phyloP scores from a whole-genome alignment of 2,113 vertebrate species.

The Ictalurus punctatus region DNA sequence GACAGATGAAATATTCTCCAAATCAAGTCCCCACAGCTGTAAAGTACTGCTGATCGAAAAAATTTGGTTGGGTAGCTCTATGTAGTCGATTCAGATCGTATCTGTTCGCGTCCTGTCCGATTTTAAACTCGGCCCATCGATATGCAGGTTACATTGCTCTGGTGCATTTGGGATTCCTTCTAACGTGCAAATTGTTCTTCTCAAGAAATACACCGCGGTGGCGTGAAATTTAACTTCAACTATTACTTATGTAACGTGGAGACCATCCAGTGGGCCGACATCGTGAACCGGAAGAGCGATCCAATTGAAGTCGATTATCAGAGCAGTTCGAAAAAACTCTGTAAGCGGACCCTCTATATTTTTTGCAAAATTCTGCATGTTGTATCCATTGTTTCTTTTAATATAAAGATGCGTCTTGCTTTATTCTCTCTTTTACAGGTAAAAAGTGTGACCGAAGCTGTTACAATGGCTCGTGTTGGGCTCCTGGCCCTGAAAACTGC shows the following conservation, averaged over 20 bases:
- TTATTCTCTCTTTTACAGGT: constrained; percentile 72
- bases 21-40: neutral
- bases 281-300: constrained; percentile 68
- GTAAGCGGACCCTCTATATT: neutral
- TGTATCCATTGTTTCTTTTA: too few species aligned
- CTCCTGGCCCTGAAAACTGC: constrained; percentile 81
- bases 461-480: constrained; percentile 89
- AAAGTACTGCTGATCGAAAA: neutral
- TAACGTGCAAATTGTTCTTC: constrained; percentile 9
- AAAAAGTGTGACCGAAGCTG: constrained; percentile 80
- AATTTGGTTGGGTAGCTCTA: neutral
- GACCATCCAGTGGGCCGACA: constrained; percentile 88
- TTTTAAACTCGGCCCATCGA: neutral
- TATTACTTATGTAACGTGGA: constrained; percentile 81
- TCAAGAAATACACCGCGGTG: constrained; percentile 89
- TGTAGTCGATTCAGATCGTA: neutral
- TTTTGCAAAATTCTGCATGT: neutral
- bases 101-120: neutral
- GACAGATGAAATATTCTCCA: neutral
- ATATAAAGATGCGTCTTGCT: neutral
- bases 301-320: constrained; percentile 28
- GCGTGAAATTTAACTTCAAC: constrained; percentile 79
- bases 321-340: neutral
- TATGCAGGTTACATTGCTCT: neutral
- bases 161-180: neutral